Evolutionary conservation across 64 coral and sea anemone genomes (phyloP), one percentile per base, ranked within the genome.

Genomic region (Actinia equina): DNA sequence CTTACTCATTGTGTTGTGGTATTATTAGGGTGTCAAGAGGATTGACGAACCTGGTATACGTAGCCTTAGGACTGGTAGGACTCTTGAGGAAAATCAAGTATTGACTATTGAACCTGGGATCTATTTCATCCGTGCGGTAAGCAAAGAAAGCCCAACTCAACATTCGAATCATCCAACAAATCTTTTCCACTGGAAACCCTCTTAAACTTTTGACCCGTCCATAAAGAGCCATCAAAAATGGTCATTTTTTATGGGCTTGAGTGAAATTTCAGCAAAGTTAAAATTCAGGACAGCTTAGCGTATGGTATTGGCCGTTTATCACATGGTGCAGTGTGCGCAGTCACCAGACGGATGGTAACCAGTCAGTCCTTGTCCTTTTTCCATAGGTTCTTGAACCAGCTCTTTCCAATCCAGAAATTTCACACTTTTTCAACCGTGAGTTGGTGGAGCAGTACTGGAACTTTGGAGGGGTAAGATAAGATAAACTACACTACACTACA

Each of bases 31-130:
- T 41, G 83, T 85, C 5, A 79, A 99, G 17, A 83, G 97, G 70
- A 93, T 92, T 84, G 22, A 95, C 22, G 90, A 93, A 74, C 97
- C 97, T 43, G 97, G 97, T 77, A 77, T 99, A 44, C 90, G 97
- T 41, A 92, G 79, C 7, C 83, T 99, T 27, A 69, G 97, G 59
- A 93, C 90, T 82, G 83, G 81, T 6, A 87, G 97, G 20, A 82
- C 87, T 2, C 91, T 99, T 17, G 84, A 93, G 77, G 71, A 89
- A 25, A 88, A 86, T 62, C 95, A 95, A 93, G 96, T 98, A 4
- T 58, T 98, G 17, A 98, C 96, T 4, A 92, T 98, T 19, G 96
- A 98, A 41, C 96, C 96, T 53, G 96, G 96, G 25, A 90, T 98
- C 22, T 98, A 98, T 87, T 98, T 98, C 86, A 92, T 90, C 67